These are phyloP conservation scores for Periphyllus acericola DNA, from an alignment of 2,888 invertebrate genomes.

Conservation along the genomic window DNA sequence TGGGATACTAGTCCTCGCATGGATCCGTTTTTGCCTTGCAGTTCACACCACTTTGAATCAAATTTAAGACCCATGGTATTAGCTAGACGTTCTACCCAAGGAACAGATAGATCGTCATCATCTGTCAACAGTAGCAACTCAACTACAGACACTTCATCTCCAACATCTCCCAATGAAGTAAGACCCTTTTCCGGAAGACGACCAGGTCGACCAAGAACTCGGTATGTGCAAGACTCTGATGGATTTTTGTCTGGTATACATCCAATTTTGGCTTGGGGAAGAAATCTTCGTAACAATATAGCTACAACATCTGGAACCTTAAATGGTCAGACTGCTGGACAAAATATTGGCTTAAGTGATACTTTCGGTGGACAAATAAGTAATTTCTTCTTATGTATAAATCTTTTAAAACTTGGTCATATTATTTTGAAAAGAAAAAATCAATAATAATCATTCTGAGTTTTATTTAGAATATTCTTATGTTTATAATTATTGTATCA, in stretches of 20 bases:
- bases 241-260: slow-evolving; percentile 12
- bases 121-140: slow-evolving; percentile 34
- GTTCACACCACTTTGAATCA: slow-evolving; percentile 75
- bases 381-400: slow-evolving; percentile 6
- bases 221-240: background rate
- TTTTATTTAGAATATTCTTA: no score
- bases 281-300: slow-evolving; percentile 33
- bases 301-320: slow-evolving; percentile 2
- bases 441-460: background rate
- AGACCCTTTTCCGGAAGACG: slow-evolving; percentile 10
- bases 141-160: slow-evolving; percentile 13
- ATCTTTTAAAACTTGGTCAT: background rate
- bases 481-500: no score
- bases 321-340: slow-evolving; percentile 20
- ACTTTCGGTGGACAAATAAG: slow-evolving; percentile 40
- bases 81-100: slow-evolving; percentile 37
- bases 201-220: slow-evolving; percentile 17
- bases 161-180: slow-evolving; percentile 7
- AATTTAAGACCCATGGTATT: slow-evolving; percentile 64
- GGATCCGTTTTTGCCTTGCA: slow-evolving; percentile 78
- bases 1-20: slow-evolving; percentile 67
- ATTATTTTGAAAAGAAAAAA: no score
- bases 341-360: background rate
- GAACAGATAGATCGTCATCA: slow-evolving; percentile 51
- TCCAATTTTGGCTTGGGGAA: slow-evolving; percentile 45